Evolutionary conservation across 2,797 vertebrate species (phyloP).

Genomic region (Cyclura pinguis): DNA sequence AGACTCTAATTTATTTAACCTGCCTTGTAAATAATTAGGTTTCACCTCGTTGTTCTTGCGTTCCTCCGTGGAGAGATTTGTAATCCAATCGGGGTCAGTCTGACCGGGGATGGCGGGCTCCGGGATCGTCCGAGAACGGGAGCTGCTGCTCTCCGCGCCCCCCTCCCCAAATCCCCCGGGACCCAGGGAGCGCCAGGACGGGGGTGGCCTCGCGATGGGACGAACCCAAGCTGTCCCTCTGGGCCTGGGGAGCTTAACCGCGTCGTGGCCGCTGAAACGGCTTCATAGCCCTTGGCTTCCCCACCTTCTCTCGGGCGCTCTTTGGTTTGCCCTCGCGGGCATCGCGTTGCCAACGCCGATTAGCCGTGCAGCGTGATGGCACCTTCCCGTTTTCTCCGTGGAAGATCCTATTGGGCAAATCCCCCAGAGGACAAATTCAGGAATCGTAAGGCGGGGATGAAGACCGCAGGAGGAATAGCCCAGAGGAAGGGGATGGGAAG

Average conservation of each 20-base stretch:
- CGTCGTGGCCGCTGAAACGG: no score
- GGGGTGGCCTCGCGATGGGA: no score
- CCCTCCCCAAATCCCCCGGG: no score
- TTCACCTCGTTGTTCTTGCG: background rate
- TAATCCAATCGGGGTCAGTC: background rate
- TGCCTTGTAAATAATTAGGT: slow-evolving; percentile 34
- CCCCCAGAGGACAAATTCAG: no score
- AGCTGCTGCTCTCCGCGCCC: no score
- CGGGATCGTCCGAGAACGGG: no score
- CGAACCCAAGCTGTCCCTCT: background rate
- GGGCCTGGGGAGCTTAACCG: no score
- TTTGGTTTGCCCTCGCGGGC: background rate
- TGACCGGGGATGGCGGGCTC: background rate
- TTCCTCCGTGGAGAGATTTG: background rate
- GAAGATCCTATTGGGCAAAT: no score
- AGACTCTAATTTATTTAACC: slow-evolving; percentile 14
- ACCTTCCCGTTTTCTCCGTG: background rate
- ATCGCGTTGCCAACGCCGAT: no score
- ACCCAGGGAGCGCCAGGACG: background rate
- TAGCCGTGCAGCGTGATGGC: background rate
- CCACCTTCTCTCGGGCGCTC: background rate
- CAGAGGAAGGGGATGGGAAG: no score
- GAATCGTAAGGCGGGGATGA: no score
- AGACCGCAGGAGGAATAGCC: no score
- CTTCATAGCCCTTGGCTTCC: background rate